A percentile compares a stretch with the other conserved stretches of the same genome.
Evolutionary conservation across 2,113 vertebrate species (phyloP).

Genomic region (Aptenodytes forsteri): DNA sequence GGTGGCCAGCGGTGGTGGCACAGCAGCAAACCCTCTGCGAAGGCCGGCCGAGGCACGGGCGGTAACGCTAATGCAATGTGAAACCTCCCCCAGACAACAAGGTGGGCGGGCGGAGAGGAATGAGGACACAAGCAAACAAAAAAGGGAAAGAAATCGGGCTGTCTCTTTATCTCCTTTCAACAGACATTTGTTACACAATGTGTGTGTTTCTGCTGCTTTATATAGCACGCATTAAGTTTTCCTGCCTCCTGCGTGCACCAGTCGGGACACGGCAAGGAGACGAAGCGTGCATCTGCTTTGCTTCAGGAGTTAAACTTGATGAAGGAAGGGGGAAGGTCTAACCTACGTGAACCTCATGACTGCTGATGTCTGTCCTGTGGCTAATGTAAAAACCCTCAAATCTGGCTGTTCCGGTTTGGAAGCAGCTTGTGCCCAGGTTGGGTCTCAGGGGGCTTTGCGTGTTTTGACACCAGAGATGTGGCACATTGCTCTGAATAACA

Average conservation of each 20-base stretch:
- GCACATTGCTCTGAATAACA: neutral
- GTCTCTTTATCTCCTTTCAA: constrained; percentile 38
- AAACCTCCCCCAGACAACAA: constrained; percentile 26
- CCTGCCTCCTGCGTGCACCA: neutral
- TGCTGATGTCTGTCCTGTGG: neutral
- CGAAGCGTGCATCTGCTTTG: neutral
- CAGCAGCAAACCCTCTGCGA: fast-evolving
- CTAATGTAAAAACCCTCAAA: neutral
- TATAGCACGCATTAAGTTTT: neutral
- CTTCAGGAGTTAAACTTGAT: neutral
- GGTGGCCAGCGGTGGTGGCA: neutral
- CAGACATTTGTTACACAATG: constrained; percentile 32
- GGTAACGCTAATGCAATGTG: constrained; percentile 22
- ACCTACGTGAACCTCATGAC: neutral
- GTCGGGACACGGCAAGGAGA: neutral
- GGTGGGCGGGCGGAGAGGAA: neutral
- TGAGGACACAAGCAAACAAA: constrained; percentile 24
- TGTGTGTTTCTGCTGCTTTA: constrained; percentile 6
- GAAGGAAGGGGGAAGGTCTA: neutral
- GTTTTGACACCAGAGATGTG: neutral
- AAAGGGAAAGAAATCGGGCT: neutral
- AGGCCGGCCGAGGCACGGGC: neutral
- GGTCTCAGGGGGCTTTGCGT: neutral
- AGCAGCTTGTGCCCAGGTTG: neutral
- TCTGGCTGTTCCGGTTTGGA: neutral